phyloP scores from a whole-genome alignment of 2,113 vertebrate genomes.

The Onychostoma macrolepis region DNA sequence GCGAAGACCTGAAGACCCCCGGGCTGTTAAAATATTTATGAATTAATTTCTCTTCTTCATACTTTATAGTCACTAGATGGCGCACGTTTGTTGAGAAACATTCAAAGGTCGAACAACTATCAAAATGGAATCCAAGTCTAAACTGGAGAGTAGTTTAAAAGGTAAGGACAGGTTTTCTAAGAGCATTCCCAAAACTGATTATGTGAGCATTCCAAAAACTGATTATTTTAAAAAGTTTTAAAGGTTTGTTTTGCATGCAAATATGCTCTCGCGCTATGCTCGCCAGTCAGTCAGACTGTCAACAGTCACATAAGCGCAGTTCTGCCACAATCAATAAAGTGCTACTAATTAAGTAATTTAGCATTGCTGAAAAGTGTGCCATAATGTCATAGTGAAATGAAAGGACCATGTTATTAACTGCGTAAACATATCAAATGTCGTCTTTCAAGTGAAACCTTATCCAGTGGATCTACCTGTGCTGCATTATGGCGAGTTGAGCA shows the following conservation, averaged over 20 bases:
- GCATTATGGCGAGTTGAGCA: conserved; percentile 24
- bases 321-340: neutral
- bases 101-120: conserved; percentile 34
- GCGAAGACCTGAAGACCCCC: neutral
- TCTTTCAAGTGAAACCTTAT: conserved; percentile 29
- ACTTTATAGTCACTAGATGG: conserved; percentile 33
- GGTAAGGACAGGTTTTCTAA: conserved; percentile 16
- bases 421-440: neutral
- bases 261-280: neutral
- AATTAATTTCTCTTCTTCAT: neutral
- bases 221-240: neutral
- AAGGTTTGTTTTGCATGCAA: neutral
- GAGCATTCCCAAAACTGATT: neutral
- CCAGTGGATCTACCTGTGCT: conserved; percentile 39
- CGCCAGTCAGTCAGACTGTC: neutral
- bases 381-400: neutral
- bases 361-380: neutral
- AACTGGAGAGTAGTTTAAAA: conserved; percentile 5
- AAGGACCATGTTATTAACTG: neutral
- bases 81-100: conserved; percentile 26
- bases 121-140: conserved; percentile 58
- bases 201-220: neutral
- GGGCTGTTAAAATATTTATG: neutral
- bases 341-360: neutral
- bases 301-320: neutral